Conservation (phyloP, 2,113 vertebrate genomes). For the Phocoena sinus region DNA sequence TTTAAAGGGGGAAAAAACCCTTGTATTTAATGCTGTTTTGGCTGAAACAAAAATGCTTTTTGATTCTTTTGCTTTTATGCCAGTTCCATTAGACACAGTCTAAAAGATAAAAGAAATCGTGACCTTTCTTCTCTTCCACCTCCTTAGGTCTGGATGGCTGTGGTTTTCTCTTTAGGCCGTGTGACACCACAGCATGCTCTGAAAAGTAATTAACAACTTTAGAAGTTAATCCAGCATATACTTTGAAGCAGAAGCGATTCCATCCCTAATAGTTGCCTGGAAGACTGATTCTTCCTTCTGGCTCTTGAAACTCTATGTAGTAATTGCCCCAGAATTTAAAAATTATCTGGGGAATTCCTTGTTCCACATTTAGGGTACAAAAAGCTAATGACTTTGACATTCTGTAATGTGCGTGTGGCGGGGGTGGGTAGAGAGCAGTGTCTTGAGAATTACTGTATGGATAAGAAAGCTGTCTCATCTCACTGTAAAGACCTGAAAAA, state of each 20-base stretch:
- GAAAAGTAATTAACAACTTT: conserved; percentile 68
- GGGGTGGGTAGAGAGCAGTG: background rate
- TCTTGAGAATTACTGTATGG: conserved; percentile 13
- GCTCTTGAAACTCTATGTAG: conserved; percentile 54
- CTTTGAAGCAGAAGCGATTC: conserved; percentile 65
- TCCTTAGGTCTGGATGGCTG: conserved; percentile 37
- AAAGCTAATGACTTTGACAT: conserved; percentile 65
- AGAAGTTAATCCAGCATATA: conserved; percentile 66
- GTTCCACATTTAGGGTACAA: conserved; percentile 62
- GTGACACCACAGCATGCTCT: conserved; percentile 60
- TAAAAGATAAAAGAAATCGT: conserved; percentile 44
- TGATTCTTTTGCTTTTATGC: conserved; percentile 25
- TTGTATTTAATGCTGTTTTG: conserved; percentile 17
- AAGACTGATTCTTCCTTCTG: conserved; percentile 60
- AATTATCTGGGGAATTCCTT: conserved; percentile 73
- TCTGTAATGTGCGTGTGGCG: background rate
- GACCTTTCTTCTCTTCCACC: conserved; percentile 52
- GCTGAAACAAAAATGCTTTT: conserved; percentile 13
- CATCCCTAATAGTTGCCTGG: conserved; percentile 53
- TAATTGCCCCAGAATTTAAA: conserved; percentile 75
- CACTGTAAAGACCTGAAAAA: conserved; percentile 4
- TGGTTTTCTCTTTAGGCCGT: conserved; percentile 64
- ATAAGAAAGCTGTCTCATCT: conserved; percentile 45
- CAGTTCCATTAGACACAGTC: conserved; percentile 18
- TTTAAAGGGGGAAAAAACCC: background rate